Base-by-base conservation (phyloP, 2,113 vertebrate genomes). In the Paraplagusia blochii region DNA sequence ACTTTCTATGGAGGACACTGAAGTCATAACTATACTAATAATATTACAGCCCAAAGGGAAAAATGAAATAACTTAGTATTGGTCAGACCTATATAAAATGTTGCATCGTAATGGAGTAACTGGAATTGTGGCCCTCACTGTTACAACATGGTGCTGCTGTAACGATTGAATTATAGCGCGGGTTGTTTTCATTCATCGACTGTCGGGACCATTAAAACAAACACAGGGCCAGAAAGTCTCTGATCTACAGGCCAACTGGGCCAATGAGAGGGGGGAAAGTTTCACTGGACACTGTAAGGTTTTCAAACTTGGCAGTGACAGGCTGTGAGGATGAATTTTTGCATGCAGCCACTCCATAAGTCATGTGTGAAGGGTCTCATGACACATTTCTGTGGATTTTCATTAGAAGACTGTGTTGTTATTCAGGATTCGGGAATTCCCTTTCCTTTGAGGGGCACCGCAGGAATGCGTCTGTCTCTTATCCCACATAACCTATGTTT, bases 381-480 rank as follows among this genome's bases (percentile, higher is more conserved):
- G 77, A 82, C 84, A 85, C 76, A 85, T 83, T 76, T 88, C 80
- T 77, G 75, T 4, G 65, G 82, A 85, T 84, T 77, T 83, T 87
- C 74, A 76, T 84, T 75, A 81, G 69, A 56, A 62, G 63, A 67
- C 58, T 56, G 63, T 84, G 79, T 85, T 87, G 65, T 85, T 84
- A 85, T 77, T 83, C 72, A 60, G 68, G 74, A 76, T 81, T 77
- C 76, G 82, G 88, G 83, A 89, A 92, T 53, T 46, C 80, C 88
- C 85, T 88, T 73, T 74, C 83, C 85, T 93, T 90, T 89, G 88
- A 93, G 89, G 85, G 80, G 89, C 91, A 90, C 92, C 93, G 77
- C 92, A 94, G 93, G 91, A 92, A 92, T 93, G 90, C 77, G 82
- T 53, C 89, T 91, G 91, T 90, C 92, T 93, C 81, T 85, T 87